phyloP scores from a whole-genome alignment of 2,888 invertebrate genomes.

The Helicoverpa assulta region DNA sequence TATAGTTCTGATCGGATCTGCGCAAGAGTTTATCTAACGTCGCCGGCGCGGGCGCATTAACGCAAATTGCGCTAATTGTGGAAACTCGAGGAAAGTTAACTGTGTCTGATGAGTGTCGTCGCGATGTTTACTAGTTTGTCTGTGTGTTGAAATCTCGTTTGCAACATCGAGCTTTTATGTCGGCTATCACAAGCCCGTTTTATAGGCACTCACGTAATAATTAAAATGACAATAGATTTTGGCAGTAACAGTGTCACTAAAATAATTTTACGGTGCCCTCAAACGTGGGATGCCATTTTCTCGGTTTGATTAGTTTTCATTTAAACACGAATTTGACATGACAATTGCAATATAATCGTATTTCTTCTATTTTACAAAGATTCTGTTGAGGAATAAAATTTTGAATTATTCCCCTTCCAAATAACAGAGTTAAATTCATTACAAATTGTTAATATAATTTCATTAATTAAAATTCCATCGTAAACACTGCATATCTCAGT shows the following conservation, averaged over 20 bases:
- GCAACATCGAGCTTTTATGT: constrained; percentile 52
- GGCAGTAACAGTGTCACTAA: constrained; percentile 51
- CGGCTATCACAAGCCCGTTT: constrained; percentile 42
- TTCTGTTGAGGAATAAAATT: too few species aligned
- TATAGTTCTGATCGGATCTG: constrained; percentile 69
- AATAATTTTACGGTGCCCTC: constrained; percentile 32
- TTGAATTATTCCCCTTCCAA: too few species aligned
- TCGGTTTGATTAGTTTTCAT: constrained; percentile 7
- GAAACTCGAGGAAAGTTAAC: constrained; percentile 76
- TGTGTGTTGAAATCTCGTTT: constrained; percentile 52
- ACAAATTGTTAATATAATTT: background rate
- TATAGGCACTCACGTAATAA: constrained; percentile 54
- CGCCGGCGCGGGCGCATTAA: constrained; percentile 66
- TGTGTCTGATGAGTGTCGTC: constrained; percentile 57
- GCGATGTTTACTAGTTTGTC: constrained; percentile 55
- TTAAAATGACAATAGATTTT: constrained; percentile 64
- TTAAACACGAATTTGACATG: constrained; percentile 10
- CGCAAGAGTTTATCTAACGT: constrained; percentile 73
- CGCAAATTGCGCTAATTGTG: constrained; percentile 81
- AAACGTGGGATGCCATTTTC: constrained; percentile 41
- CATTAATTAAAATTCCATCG: constrained; percentile 8
- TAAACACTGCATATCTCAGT: constrained; percentile 24
- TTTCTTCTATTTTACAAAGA: background rate
- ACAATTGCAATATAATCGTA: constrained; percentile 13
- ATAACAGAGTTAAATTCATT: too few species aligned